Base-by-base conservation (phyloP, 2,888 invertebrate species). In the Unio pictorum region DNA sequence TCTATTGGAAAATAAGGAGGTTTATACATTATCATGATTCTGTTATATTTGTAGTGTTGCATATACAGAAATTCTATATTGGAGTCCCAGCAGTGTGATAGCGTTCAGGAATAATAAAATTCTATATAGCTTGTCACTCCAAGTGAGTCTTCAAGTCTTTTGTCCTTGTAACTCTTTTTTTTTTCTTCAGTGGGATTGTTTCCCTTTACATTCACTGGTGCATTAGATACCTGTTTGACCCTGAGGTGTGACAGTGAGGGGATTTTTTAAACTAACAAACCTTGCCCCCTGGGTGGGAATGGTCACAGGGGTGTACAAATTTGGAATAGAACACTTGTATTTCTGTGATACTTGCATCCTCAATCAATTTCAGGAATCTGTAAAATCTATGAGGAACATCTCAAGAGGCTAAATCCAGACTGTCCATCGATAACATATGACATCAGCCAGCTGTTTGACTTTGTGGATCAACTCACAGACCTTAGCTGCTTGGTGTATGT, bases 381-480 rank as follows among this genome's bases (percentile, higher is more conserved):
- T 90, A 98, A 98, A 91, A 99, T 99, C 78, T 99, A 97, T 88
- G 99, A 99, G 88, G 99, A 99, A 87, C 99, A 99, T 90, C 91
- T 99, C 81, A 99, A 99, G 89, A 93, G 96, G 72, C 93, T 95
- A 85, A 98, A 99, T 89, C 99, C 99, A 0, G 95, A 96, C 87
- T 96, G 96, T 23, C 96, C 97, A 1, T 96, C 96, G 2, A 99
- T 99, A 75, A 99, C 99, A 0, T 99, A 99, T 87, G 99, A 99
- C 89, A 98, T 99, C 69, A 96, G 95, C 69, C 98, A 99, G 88
- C 92, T 99, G 71, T 99, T 99, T 90, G 98, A 99, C 90, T 99
- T 99, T 89, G 95, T 99, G 78, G 99, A 99, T 91, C 96, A 96
- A 91, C 92, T 99, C 64, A 94, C 96, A 30, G 99, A 99, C 89